Base-by-base conservation (phyloP, 2,113 vertebrate species). In the Melanostigma gelatinosum region DNA sequence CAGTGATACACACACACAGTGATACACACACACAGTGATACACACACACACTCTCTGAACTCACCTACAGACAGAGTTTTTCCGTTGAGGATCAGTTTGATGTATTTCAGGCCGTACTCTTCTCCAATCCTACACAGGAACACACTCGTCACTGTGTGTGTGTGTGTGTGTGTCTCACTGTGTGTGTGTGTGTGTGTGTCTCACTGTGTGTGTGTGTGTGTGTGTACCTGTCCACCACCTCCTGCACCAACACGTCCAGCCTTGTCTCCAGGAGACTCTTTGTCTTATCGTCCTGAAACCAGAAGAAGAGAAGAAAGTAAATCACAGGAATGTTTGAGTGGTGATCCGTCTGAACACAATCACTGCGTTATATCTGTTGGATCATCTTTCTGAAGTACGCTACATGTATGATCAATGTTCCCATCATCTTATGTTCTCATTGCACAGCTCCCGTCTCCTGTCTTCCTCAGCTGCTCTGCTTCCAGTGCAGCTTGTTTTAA, bases 241-340 rank as follows among this genome's bases (percentile, higher is more conserved):
- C 96, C 91, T 96, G 95, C 46, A 93, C 94, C 15, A 86, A 91
- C 87, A 97, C 93, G 52, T 97, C 95, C 93, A 99, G 87, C 85
- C 90, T 95, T 0, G 96, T 97, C 91, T 98, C 95, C 89, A 98
- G 58, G 7, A 89, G 82, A 61, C 73, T 88, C 84, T 96, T 98
- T 74, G 84, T 94, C 80, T 93, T 93, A 16, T 69, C 36, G 27
- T 87, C 91, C 93, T 94, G 72, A 38, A 24, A 70, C 2, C 40
- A 34, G 6, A 34, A 34, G 5, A 34, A 34, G 34, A 34, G 4
- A 34, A 34, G 34, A 34, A 34, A 6, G 3, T 29, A 29, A 29
- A 29, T 29, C 27, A 29, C 27, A 29, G 1, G 1, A 29, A 29
- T 29, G 27, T 29, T 29, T 2, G 2, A 29, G 27, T 29, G 27